Percentiles rank a stretch among this genome's conserved stretches.
Conservation (phyloP, 2,888 invertebrate genomes). For the Noctua pronuba region DNA sequence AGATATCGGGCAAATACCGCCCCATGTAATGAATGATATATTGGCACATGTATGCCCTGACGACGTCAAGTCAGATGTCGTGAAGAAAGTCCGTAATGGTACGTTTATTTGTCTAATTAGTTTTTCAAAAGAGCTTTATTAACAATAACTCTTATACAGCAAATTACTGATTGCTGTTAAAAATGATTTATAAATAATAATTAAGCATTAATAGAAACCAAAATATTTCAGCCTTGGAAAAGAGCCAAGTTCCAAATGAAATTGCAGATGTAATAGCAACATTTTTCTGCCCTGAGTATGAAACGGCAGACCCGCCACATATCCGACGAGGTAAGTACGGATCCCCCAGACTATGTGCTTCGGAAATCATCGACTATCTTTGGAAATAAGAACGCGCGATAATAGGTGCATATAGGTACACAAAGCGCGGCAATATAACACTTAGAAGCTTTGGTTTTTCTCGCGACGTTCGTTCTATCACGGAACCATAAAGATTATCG, state of each 20-base stretch:
- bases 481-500: not conserved
- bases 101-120: not conserved
- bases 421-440: not conserved
- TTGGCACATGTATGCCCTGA: slow-evolving; percentile 45
- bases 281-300: slow-evolving; percentile 5
- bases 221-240: slow-evolving; percentile 43
- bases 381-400: not conserved
- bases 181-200: not conserved
- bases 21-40: slow-evolving; percentile 36
- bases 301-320: slow-evolving; percentile 6
- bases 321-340: slow-evolving; percentile 2
- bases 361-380: not conserved
- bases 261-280: slow-evolving; percentile 33
- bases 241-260: slow-evolving; percentile 24
- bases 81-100: slow-evolving; percentile 36
- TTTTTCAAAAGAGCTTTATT: not conserved
- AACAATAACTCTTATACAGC: not conserved
- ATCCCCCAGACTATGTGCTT: not conserved
- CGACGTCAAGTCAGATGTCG: slow-evolving; percentile 41
- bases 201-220: not conserved
- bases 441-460: not conserved
- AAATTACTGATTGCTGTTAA: not conserved
- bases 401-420: not conserved
- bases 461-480: not conserved
- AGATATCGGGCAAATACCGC: slow-evolving; percentile 34